Evolutionary conservation across 2,113 vertebrate species (phyloP).

Genomic region (Passer domesticus): DNA sequence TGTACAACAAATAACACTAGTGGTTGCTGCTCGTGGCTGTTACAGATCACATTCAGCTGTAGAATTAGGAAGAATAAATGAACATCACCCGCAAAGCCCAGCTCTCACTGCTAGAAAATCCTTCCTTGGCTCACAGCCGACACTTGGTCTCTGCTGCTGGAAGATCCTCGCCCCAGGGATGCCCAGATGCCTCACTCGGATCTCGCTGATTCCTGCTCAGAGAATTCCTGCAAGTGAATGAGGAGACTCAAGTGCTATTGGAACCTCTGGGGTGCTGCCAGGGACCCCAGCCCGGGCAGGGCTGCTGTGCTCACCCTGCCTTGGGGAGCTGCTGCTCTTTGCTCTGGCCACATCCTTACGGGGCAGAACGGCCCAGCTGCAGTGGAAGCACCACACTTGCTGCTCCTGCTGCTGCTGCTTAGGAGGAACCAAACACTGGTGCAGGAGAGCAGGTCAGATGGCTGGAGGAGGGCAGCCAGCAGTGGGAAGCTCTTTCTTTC

Average conservation of each 20-base stretch:
- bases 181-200: fast-evolving
- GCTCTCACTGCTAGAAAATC: neutral
- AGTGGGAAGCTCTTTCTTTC: neutral
- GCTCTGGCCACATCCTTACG: fast-evolving
- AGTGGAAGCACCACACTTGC: neutral
- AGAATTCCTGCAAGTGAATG: neutral
- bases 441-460: neutral
- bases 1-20: neutral
- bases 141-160: neutral
- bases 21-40: neutral
- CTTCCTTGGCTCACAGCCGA: neutral
- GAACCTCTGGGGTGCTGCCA: neutral
- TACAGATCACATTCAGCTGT: neutral
- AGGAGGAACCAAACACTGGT: neutral
- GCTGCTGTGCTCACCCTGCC: neutral
- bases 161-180: neutral
- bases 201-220: neutral
- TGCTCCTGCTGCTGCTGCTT: neutral
- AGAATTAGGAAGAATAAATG: neutral
- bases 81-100: neutral
- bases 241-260: neutral
- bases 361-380: neutral
- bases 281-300: neutral
- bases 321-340: neutral
- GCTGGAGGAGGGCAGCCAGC: neutral